These are phyloP conservation scores for Mastomys natalensis DNA, from an alignment of 2,113 vertebrate genomes.

Conservation along the genomic window DNA sequence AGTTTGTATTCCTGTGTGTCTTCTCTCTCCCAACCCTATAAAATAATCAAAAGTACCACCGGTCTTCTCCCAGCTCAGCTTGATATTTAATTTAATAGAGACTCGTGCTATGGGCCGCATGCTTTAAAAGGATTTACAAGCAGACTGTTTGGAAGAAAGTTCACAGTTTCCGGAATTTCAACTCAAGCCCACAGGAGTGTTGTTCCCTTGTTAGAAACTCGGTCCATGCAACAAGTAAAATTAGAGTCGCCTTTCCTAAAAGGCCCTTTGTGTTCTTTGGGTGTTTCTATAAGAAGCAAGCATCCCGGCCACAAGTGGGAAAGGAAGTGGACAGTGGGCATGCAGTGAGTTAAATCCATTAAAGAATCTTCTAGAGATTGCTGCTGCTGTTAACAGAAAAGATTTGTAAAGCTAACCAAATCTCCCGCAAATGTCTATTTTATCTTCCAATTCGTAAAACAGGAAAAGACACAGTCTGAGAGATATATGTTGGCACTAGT, in stretches of 20 bases:
- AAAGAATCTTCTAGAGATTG: not conserved
- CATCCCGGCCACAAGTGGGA: not conserved
- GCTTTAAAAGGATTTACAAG: conserved; percentile 84
- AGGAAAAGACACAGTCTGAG: not conserved
- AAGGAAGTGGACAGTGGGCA: not conserved
- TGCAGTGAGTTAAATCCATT: not conserved
- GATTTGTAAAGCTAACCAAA: not conserved
- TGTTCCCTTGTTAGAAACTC: conserved; percentile 59
- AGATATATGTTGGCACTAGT: not conserved
- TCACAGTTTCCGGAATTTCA: conserved; percentile 68
- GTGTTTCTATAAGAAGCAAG: not conserved
- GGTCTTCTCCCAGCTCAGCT: conserved; percentile 69
- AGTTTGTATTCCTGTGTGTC: conserved; percentile 68
- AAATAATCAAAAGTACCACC: conserved; percentile 78
- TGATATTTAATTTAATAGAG: conserved; percentile 82
- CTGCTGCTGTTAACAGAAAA: not conserved
- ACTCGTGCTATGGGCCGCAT: conserved; percentile 76
- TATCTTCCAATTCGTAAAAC: not conserved
- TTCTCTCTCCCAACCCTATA: conserved; percentile 72
- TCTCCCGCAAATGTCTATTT: not conserved
- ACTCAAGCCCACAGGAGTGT: conserved; percentile 56
- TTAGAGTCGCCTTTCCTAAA: conserved; percentile 61
- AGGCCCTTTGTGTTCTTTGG: not conserved
- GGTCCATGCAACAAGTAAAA: conserved; percentile 39
- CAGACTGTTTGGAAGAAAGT: conserved; percentile 62